These are phyloP conservation scores for Pyrochroa serraticornis DNA, from an alignment of 2,888 invertebrate species.

Conservation along the genomic window DNA sequence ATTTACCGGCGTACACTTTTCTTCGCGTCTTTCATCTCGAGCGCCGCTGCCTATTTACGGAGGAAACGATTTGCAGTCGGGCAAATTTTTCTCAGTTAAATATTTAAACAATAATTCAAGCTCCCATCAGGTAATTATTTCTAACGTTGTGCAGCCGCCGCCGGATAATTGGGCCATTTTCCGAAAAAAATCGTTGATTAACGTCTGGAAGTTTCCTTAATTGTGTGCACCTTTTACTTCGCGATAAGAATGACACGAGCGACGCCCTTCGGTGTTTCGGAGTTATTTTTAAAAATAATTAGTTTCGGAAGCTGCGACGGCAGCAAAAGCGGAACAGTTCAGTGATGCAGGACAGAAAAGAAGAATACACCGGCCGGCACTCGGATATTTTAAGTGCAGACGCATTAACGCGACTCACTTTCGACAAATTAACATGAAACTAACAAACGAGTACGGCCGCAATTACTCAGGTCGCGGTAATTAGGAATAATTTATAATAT, in stretches of 20 bases:
- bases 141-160: not conserved
- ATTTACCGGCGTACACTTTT: slow-evolving; percentile 29
- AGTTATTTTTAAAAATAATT: slow-evolving; percentile 52
- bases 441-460: slow-evolving; percentile 34
- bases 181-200: slow-evolving; percentile 5
- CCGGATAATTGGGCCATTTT: slow-evolving; percentile 1
- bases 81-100: slow-evolving; percentile 2
- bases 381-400: slow-evolving; percentile 34
- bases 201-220: slow-evolving; percentile 32
- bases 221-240: slow-evolving; percentile 37
- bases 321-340: slow-evolving; percentile 13
- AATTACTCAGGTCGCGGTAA: slow-evolving; percentile 32
- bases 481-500: slow-evolving; percentile 14
- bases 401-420: slow-evolving; percentile 31
- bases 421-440: slow-evolving; percentile 46
- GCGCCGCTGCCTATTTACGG: slow-evolving; percentile 37
- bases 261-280: slow-evolving; percentile 31
- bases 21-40: slow-evolving; percentile 28
- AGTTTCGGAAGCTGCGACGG: slow-evolving; percentile 48
- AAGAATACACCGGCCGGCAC: slow-evolving; percentile 6
- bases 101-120: slow-evolving; percentile 7
- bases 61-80: slow-evolving; percentile 30
- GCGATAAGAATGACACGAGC: slow-evolving; percentile 34
- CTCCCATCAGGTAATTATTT: not conserved
- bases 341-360: slow-evolving; percentile 3